Evolutionary conservation across 2,113 vertebrate species (phyloP), one percentile per base, ranked within the genome.

Genomic region (Phalacrocorax carbo): DNA sequence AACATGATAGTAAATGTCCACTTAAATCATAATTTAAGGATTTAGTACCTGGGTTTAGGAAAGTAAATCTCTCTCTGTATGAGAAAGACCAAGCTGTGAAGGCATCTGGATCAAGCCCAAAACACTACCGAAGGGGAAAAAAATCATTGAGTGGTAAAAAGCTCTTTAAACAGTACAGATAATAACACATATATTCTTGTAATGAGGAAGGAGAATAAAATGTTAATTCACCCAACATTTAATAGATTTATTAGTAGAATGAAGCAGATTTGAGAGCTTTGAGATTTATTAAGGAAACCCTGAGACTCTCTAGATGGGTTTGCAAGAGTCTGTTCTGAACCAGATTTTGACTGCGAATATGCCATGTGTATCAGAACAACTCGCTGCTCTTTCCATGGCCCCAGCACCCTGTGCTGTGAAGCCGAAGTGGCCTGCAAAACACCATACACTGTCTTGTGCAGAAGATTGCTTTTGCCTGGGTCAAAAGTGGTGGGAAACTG

Each of bases 161-260:
- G 30, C 82, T 86, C 86, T 94, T 96, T 90, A 92, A 97, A 86
- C 49, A 36, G 44, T 48, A 76, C 81, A 61, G 72, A 86, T 95
- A 96, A 93, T 93, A 96, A 95, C 80, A 87, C 38, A 44, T 94
- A 97, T 64, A 96, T 94, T 96, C 75, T 90, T 88, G 51, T 95
- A 97, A 97, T 40, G 83, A 95, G 54, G 48, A 94, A 95, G 95
- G 90, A 97, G 93, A 98, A 97, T 91, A 89, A 97, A 93, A 96
- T 94, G 69, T 95, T 97, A 97, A 95, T 96, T 93, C 55, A 87
- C 11, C 26, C 44, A 91, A 57, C 8, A 90, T 95, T 96, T 94
- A 97, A 93, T 83, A 93, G 79, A 94, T 96, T 95, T 97, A 94
- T 97, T 95, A 81, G 91, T 87, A 85, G 92, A 96, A 96, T 91